These are phyloP conservation scores for Brienomyrus brachyistius DNA, from an alignment of 2,113 vertebrate species.

Conservation along the genomic window DNA sequence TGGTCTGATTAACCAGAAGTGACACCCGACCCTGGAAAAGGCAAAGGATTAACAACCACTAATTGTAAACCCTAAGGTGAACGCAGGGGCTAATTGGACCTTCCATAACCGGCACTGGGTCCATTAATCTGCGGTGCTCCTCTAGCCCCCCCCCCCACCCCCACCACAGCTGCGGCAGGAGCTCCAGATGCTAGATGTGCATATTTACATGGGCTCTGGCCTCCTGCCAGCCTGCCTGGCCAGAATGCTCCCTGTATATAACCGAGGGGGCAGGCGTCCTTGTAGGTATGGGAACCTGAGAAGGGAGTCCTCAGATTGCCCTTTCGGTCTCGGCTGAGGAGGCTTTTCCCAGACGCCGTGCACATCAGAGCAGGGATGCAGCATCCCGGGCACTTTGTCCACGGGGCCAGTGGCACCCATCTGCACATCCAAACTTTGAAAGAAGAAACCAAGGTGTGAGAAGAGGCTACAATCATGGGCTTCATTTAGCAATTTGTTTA, in stretches of 20 bases:
- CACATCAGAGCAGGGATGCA: neutral
- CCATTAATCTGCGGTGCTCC: conserved; percentile 38
- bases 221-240: conserved; percentile 28
- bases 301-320: neutral
- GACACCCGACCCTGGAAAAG: conserved; percentile 49
- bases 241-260: conserved; percentile 26
- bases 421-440: neutral
- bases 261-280: conserved; percentile 12
- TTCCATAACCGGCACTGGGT: conserved; percentile 43
- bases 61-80: conserved; percentile 38
- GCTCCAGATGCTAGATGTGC: conserved; percentile 50
- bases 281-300: conserved; percentile 28
- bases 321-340: neutral
- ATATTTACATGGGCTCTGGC: conserved; percentile 33
- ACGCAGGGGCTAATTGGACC: conserved; percentile 46
- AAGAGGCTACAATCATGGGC: neutral
- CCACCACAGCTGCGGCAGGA: conserved; percentile 39
- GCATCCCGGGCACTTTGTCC: neutral
- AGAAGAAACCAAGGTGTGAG: neutral
- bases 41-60: conserved; percentile 47
- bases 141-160: neutral
- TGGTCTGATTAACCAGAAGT: conserved; percentile 45
- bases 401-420: neutral
- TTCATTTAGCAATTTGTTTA: neutral
- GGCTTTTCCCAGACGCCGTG: neutral